These are phyloP conservation scores for Lynx canadensis DNA, from an alignment of 2,113 vertebrate species.

Conservation along the genomic window DNA sequence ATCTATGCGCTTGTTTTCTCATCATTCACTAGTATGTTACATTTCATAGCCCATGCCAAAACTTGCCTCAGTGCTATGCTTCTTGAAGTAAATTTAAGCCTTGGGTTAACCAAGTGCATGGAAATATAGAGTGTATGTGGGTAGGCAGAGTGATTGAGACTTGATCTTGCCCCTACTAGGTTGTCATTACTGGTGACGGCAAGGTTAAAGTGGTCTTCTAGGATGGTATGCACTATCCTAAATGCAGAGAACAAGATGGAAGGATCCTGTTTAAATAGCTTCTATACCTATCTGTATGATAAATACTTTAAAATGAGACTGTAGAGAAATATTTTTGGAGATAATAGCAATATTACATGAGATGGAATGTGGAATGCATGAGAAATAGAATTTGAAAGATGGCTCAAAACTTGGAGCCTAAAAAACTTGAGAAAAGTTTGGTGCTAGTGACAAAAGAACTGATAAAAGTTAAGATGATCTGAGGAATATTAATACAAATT, in stretches of 20 bases:
- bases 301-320: not conserved
- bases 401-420: not conserved
- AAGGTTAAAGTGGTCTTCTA: not conserved
- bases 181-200: not conserved
- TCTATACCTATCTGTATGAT: not conserved
- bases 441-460: not conserved
- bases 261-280: not conserved
- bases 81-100: not conserved
- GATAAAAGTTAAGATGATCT: not conserved
- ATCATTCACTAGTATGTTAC: not conserved
- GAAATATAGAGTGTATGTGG: not conserved
- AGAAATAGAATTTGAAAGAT: not conserved
- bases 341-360: not conserved
- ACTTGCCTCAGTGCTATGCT: not conserved
- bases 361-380: not conserved
- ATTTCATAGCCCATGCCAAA: not conserved
- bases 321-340: not conserved
- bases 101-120: not conserved
- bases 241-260: not conserved
- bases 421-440: not conserved
- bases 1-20: not conserved
- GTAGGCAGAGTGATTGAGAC: not conserved
- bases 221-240: not conserved
- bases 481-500: not conserved
- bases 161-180: not conserved